These are phyloP conservation scores for Pachyramphus minor DNA, from an alignment of 2,113 vertebrate species.

Conservation along the genomic window DNA sequence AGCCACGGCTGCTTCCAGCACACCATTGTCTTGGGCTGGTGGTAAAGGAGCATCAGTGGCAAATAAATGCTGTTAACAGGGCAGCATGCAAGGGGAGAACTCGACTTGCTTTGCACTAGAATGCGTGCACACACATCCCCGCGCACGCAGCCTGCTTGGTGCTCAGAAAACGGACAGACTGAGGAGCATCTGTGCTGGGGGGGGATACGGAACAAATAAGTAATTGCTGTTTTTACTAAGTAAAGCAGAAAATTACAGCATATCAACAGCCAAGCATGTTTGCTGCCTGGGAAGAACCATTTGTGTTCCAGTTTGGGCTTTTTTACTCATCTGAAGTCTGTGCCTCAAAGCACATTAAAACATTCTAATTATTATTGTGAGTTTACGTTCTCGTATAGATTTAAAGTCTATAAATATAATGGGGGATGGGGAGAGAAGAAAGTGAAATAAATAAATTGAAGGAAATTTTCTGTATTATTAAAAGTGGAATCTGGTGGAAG, in stretches of 20 bases:
- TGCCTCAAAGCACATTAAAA: constrained; percentile 6
- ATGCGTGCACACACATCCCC: background rate
- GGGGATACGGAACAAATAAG: constrained; percentile 60
- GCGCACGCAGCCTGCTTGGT: background rate
- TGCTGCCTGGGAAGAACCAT: constrained; percentile 52
- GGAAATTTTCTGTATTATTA: background rate
- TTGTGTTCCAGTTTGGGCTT: constrained; percentile 45
- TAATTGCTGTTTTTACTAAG: constrained; percentile 64
- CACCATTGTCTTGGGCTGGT: constrained; percentile 14
- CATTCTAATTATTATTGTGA: constrained; percentile 11
- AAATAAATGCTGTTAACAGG: constrained; percentile 37
- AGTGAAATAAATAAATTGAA: background rate
- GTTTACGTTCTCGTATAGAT: background rate
- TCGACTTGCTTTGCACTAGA: background rate
- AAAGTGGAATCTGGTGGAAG: background rate
- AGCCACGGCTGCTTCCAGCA: background rate
- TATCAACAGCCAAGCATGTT: constrained; percentile 50
- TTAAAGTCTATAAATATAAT: background rate
- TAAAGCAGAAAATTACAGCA: constrained; percentile 49
- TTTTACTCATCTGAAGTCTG: constrained; percentile 43
- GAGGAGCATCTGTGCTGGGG: constrained; percentile 71
- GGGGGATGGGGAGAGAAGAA: background rate
- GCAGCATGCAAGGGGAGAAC: background rate
- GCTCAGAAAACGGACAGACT: constrained; percentile 68
- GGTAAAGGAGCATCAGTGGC: constrained; percentile 18